phyloP scores from a whole-genome alignment of 2,888 invertebrate genomes.

The Melieria crassipennis region DNA sequence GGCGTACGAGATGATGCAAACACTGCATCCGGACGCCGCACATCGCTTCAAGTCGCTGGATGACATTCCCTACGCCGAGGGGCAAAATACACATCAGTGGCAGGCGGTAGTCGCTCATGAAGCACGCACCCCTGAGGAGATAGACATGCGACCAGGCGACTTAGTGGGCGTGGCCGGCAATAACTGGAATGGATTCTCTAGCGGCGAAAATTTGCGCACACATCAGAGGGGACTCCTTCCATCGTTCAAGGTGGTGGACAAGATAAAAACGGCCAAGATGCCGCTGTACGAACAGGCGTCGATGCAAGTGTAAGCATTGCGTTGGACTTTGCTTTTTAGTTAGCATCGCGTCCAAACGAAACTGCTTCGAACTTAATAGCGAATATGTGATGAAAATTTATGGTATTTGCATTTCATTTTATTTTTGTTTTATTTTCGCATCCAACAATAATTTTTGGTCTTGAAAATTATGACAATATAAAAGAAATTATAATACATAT shows the following conservation, averaged over 20 bases:
- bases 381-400: too few relatives aligned
- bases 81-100: constrained; percentile 90
- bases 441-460: too few relatives aligned
- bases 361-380: too few relatives aligned
- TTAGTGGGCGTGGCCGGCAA: constrained; percentile 92
- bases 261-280: constrained; percentile 82
- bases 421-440: too few relatives aligned
- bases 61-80: constrained; percentile 98
- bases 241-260: constrained; percentile 84
- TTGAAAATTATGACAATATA: too few relatives aligned
- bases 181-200: constrained; percentile 97
- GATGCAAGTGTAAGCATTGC: too few relatives aligned
- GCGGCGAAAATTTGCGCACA: constrained; percentile 87
- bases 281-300: constrained; percentile 72
- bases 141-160: constrained; percentile 81
- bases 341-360: too few relatives aligned
- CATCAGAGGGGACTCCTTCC: constrained; percentile 81
- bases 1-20: constrained; percentile 94
- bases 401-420: too few relatives aligned
- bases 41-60: constrained; percentile 89
- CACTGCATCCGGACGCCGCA: constrained; percentile 75
- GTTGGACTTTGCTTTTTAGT: too few relatives aligned
- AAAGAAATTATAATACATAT: too few relatives aligned
- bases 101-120: constrained; percentile 79
- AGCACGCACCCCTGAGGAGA: constrained; percentile 72